Percentiles rank a stretch among this genome's conserved stretches.
phyloP scores from a whole-genome alignment of 2,888 invertebrate genomes.

The Limnephilus auricula region DNA sequence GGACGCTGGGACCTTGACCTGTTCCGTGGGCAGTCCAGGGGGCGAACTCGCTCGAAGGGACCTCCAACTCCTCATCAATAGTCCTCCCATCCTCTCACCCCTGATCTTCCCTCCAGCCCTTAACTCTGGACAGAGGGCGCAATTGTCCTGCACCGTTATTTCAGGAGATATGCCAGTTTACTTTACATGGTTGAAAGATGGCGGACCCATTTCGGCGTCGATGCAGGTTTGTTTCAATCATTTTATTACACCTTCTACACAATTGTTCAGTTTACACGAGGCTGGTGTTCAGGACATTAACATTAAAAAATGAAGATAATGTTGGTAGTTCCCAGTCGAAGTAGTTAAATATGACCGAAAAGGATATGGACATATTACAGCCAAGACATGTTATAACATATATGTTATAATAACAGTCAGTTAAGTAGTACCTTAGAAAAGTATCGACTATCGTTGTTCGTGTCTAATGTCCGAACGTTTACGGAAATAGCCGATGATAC shows the following conservation, averaged over 20 bases:
- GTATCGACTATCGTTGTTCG: too few species aligned
- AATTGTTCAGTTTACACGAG: not conserved
- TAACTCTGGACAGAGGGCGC: constrained; percentile 86
- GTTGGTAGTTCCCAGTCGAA: too few species aligned
- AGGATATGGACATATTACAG: too few species aligned
- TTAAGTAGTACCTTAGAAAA: too few species aligned
- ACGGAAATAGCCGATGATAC: too few species aligned
- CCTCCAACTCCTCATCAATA: constrained; percentile 79
- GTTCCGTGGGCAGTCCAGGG: constrained; percentile 85
- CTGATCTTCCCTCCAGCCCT: constrained; percentile 89
- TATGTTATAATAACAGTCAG: too few species aligned
- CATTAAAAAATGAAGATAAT: too few species aligned
- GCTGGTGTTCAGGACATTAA: too few species aligned
- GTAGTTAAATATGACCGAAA: too few species aligned
- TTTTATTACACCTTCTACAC: not conserved
- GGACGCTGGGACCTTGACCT: constrained; percentile 88
- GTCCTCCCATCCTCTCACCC: constrained; percentile 89
- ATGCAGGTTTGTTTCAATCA: constrained; percentile 77
- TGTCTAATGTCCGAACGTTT: too few species aligned
- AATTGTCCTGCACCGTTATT: constrained; percentile 90
- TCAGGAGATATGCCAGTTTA: constrained; percentile 83
- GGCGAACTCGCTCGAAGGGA: constrained; percentile 87
- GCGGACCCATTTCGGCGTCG: constrained; percentile 80
- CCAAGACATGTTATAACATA: too few species aligned
- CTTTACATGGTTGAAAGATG: constrained; percentile 82